Evolutionary conservation across 2,888 invertebrate genomes (phyloP), one percentile per base, ranked within the genome.

Genomic region (Xestia sexstrigata): DNA sequence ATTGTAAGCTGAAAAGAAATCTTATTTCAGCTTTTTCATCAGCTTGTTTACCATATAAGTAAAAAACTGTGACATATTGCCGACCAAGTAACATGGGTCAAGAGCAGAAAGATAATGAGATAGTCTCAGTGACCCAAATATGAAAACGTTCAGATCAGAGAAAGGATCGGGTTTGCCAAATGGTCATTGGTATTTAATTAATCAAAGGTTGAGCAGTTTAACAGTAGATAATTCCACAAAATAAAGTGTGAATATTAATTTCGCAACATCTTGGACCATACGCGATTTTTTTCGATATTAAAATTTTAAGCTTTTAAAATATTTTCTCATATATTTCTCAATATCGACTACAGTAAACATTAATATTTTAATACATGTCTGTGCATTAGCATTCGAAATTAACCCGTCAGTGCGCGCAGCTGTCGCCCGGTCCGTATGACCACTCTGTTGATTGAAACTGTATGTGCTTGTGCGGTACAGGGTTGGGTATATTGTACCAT

Each of bases 381-480:
- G 88, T 89, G 87, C 88, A 93, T 93, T 93, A 93, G 91, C 93
- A 93, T 93, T 90, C 89, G 89, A 91, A 92, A 93, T 93, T 89
- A 93, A 92, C 90, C 89, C 90, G 90, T 91, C 91, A 86, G 73
- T 58, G 83, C 79, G 79, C 90, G 70, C 92, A 91, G 90, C 91
- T 92, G 93, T 86, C 89, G 87, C 90, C 66, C 74, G 81, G 81
- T 81, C 75, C 66, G 84, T 86, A 84, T 87, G 90, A 83, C 90
- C 90, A 90, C 90, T 91, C 89, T 84, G 90, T 88, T 91, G 91
- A 91, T 91, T 91, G 91, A 88, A 91, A 87, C 83, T 84, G 81
- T 82, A 81, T 74, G 58, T 73, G 75, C 76, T 65, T 81, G 82
- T 76, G 72, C 77, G 78, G 83, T 82, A 78, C 85, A 76, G 70